Evolutionary conservation across 2,888 invertebrate species (phyloP).

Genomic region (Pyrgus malvae): DNA sequence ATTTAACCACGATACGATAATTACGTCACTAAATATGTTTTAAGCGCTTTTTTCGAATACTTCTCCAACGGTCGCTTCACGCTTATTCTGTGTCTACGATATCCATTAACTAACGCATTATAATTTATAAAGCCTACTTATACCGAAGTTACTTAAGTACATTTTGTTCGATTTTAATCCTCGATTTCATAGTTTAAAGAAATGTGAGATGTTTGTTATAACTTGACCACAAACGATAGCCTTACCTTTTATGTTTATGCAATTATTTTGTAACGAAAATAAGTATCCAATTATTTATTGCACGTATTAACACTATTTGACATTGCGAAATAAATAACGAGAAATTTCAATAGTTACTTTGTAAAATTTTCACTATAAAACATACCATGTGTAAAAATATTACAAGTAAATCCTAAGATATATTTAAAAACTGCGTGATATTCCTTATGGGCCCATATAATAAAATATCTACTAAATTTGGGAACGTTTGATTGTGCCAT

Average conservation of each 20-base stretch:
- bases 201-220: conserved; percentile 44
- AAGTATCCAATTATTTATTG: conserved; percentile 3
- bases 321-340: no score
- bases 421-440: no score
- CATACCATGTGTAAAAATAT: no score
- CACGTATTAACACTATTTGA: neutral
- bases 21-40: conserved; percentile 64
- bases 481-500: no score
- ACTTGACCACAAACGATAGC: conserved; percentile 53
- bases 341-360: no score
- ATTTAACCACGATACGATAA: conserved; percentile 40
- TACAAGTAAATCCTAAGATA: no score
- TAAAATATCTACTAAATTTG: no score
- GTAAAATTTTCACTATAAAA: no score
- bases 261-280: conserved; percentile 52
- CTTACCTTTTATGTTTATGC: conserved; percentile 55
- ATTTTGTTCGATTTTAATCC: conserved; percentile 75
- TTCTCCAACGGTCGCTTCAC: conserved; percentile 63
- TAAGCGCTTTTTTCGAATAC: conserved; percentile 74
- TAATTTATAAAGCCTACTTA: conserved; percentile 81
- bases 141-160: conserved; percentile 79
- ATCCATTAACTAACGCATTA: conserved; percentile 70
- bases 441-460: no score
- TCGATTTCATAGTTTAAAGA: conserved; percentile 62
- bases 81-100: conserved; percentile 71